Percentiles rank a stretch among this genome's conserved stretches.
Conservation (phyloP, 1,140 invertebrate genomes). For the Bradysia coprophila region DNA sequence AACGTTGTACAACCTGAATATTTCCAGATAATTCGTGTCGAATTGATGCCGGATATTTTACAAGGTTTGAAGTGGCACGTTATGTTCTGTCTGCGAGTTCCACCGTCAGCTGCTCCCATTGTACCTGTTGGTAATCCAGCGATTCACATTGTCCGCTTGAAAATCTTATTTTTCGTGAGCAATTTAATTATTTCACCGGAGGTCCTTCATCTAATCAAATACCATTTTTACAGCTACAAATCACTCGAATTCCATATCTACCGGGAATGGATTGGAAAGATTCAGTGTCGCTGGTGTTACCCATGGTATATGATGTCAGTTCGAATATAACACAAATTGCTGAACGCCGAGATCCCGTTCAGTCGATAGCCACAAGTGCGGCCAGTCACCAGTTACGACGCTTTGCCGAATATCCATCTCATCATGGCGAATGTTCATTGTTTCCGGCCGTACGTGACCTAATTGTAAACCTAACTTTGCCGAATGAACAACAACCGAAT, state of each 20-base stretch:
- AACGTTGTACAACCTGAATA: too few species aligned
- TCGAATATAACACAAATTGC: conserved; percentile 73
- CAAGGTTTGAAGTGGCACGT: conserved; percentile 55
- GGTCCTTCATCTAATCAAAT: neutral
- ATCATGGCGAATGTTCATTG: conserved; percentile 62
- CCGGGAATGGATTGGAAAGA: conserved; percentile 41
- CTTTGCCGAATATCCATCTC: conserved; percentile 38
- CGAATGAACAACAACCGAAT: conserved; percentile 41
- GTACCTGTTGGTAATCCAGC: conserved; percentile 70
- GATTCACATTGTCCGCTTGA: conserved; percentile 62
- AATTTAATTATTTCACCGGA: neutral
- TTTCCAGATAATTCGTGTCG: conserved; percentile 64
- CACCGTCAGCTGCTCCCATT: conserved; percentile 65
- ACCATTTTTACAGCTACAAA: conserved; percentile 46
- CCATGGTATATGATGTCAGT: conserved; percentile 72
- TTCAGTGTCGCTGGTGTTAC: conserved; percentile 62
- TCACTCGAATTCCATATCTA: conserved; percentile 47
- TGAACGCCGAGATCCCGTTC: conserved; percentile 49
- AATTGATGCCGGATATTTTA: conserved; percentile 46
- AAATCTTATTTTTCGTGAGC: conserved; percentile 80
- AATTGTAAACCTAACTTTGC: conserved; percentile 55
- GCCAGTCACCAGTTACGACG: conserved; percentile 45
- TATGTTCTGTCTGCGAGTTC: conserved; percentile 78
- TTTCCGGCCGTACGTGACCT: conserved; percentile 77
- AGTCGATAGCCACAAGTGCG: conserved; percentile 37